phyloP scores from a whole-genome alignment of 2,113 vertebrate species.

The Anarhynchus alexandrinus region DNA sequence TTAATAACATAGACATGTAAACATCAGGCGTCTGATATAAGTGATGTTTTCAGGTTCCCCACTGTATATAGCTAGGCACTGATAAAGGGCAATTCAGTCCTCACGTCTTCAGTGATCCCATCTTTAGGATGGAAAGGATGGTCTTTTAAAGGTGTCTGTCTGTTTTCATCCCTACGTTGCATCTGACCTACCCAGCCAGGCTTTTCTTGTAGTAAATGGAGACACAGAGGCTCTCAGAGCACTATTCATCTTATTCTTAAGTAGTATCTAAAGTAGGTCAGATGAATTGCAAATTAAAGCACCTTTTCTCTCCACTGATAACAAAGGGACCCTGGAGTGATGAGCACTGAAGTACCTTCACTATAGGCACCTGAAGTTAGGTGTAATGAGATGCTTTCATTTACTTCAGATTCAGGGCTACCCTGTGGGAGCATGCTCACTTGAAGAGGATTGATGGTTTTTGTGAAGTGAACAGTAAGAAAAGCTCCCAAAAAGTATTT shows the following conservation, averaged over 20 bases:
- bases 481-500: neutral
- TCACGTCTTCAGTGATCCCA: neutral
- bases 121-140: neutral
- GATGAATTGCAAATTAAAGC: neutral
- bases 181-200: neutral
- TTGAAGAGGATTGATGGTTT: neutral
- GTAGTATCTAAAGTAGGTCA: neutral
- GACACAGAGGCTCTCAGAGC: neutral
- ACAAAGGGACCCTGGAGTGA: neutral
- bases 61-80: neutral
- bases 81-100: neutral
- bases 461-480: neutral
- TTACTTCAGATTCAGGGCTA: neutral
- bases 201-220: neutral
- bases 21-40: neutral
- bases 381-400: neutral
- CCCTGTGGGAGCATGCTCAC: neutral
- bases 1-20: neutral
- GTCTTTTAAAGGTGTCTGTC: neutral
- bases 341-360: neutral
- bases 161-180: neutral
- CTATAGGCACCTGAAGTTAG: neutral
- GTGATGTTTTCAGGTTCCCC: neutral
- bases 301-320: neutral
- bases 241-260: conserved; percentile 15